Conservation (phyloP, 2,113 vertebrate genomes). For the Gasterosteus aculeatus region DNA sequence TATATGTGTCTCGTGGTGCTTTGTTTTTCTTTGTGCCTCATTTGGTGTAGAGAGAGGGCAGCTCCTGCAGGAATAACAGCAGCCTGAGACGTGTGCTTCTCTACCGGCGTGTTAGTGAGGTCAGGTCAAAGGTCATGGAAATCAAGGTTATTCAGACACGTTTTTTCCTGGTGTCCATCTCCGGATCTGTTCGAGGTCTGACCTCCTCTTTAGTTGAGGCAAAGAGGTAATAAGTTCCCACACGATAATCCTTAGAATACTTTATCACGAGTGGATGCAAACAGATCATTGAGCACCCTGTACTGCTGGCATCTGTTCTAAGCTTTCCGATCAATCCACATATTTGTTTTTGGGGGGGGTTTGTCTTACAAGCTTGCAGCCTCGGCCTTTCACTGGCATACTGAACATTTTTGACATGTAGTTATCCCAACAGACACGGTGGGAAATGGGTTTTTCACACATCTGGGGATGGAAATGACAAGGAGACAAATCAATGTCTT, state of each 20-base stretch:
- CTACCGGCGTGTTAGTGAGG: constrained; percentile 11
- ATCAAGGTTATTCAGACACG: constrained; percentile 41
- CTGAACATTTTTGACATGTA: constrained; percentile 55
- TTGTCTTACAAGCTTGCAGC: constrained; percentile 33
- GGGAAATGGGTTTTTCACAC: constrained; percentile 65
- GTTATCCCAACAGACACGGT: constrained; percentile 64
- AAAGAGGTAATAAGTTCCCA: not conserved
- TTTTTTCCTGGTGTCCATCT: not conserved
- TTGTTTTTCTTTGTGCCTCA: constrained; percentile 23
- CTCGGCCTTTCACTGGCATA: constrained; percentile 26
- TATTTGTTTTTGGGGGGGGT: constrained; percentile 21
- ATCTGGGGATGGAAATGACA: constrained; percentile 59
- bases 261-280: constrained; percentile 6
- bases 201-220: not conserved
- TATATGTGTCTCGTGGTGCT: not conserved
- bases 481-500: constrained; percentile 59
- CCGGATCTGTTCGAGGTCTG: not conserved
- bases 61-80: constrained; percentile 37
- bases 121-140: constrained; percentile 29
- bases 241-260: not conserved
- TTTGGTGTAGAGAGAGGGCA: constrained; percentile 19
- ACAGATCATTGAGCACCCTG: not conserved
- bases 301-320: not conserved
- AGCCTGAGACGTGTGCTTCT: not conserved
- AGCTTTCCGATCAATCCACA: constrained; percentile 26